A percentile compares a stretch with the other conserved stretches of the same genome.
These are phyloP conservation scores for Dicerorhinus sumatrensis DNA, from an alignment of 2,113 vertebrate genomes.

Conservation along the genomic window DNA sequence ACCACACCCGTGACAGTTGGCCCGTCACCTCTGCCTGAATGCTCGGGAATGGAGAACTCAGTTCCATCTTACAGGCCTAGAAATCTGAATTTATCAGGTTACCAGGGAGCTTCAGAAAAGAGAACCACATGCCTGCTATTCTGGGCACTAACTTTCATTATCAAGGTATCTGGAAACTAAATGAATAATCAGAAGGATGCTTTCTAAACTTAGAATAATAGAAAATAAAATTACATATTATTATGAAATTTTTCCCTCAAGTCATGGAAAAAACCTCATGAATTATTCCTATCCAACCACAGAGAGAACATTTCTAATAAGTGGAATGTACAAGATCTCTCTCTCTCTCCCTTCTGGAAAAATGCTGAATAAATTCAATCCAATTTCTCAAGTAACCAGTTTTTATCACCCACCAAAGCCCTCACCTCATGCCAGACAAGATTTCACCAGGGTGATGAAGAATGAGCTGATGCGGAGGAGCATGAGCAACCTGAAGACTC, in stretches of 20 bases:
- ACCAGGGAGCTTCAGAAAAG: neutral
- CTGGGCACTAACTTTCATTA: slow-evolving; percentile 61
- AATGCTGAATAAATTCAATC: slow-evolving; percentile 20
- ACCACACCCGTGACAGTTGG: neutral
- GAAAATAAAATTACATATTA: slow-evolving; percentile 76
- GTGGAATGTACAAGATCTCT: slow-evolving; percentile 42
- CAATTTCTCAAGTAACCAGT: slow-evolving; percentile 4
- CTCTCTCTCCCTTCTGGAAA: slow-evolving; percentile 11
- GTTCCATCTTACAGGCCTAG: neutral
- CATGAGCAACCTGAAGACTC: neutral
- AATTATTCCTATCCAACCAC: slow-evolving; percentile 64
- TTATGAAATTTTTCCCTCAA: slow-evolving; percentile 57
- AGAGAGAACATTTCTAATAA: slow-evolving; percentile 64
- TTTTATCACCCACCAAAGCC: slow-evolving; percentile 10
- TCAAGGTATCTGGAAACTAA: slow-evolving; percentile 69
- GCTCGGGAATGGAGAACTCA: neutral
- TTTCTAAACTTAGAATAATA: slow-evolving; percentile 74
- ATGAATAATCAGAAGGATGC: slow-evolving; percentile 68
- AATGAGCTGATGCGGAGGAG: neutral
- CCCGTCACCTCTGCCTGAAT: neutral
- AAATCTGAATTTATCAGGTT: slow-evolving; percentile 49
- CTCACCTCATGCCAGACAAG: neutral
- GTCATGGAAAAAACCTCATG: slow-evolving; percentile 68
- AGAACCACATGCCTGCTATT: slow-evolving; percentile 52
- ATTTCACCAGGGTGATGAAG: neutral